Evolutionary conservation across 2,113 vertebrate genomes (phyloP).

Genomic region (Vombatus ursinus): DNA sequence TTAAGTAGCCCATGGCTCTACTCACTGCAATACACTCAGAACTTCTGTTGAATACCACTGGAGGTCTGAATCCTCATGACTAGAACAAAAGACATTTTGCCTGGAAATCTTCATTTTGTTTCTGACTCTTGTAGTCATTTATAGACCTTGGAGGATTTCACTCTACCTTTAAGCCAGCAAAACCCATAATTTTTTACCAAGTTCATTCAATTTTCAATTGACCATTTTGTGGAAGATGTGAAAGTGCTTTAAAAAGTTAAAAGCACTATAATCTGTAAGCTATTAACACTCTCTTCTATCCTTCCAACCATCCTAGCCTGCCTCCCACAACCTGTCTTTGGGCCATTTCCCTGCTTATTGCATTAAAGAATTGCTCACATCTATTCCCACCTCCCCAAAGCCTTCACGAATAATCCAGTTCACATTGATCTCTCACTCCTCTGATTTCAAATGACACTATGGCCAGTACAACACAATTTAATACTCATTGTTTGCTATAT

Average conservation of each 20-base stretch:
- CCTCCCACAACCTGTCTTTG: background rate
- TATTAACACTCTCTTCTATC: background rate
- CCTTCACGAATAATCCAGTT: background rate
- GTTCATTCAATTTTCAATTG: slow-evolving; percentile 10
- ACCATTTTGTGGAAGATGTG: background rate
- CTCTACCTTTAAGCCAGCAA: background rate
- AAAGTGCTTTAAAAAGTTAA: slow-evolving; percentile 11
- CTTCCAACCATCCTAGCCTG: background rate
- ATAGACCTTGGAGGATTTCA: background rate
- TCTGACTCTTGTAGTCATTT: slow-evolving; percentile 13
- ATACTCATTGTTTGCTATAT: background rate
- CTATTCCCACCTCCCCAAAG: background rate
- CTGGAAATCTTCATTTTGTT: slow-evolving; percentile 15
- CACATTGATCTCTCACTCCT: background rate
- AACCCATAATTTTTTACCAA: slow-evolving; percentile 15
- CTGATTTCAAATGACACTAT: background rate
- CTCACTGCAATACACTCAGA: background rate
- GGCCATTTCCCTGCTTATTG: background rate
- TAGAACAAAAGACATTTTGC: background rate
- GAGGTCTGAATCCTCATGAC: background rate
- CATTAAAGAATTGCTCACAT: background rate
- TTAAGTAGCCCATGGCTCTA: background rate
- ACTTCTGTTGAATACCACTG: background rate
- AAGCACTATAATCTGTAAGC: background rate
- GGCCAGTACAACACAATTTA: background rate